A percentile compares a stretch with the other conserved stretches of the same genome.
These are phyloP conservation scores for Schizopygopsis malacanthus DNA, from an alignment of 2,797 vertebrate genomes.

Conservation along the genomic window DNA sequence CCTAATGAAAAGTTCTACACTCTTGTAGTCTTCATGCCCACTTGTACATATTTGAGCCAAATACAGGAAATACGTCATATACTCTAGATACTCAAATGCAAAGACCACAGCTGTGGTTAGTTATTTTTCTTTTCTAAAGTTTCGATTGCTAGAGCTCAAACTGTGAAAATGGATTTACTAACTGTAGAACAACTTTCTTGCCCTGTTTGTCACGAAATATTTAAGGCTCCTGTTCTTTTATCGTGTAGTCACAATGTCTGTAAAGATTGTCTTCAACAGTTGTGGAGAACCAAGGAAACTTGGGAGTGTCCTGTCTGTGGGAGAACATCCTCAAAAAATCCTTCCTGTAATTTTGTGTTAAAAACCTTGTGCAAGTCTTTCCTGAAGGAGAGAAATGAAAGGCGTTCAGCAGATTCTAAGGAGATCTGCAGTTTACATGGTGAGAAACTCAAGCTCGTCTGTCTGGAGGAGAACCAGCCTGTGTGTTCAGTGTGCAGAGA, in stretches of 20 bases:
- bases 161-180: background rate
- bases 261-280: background rate
- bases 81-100: background rate
- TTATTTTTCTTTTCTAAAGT: background rate
- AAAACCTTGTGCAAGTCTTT: background rate
- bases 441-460: background rate
- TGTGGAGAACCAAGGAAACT: background rate
- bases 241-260: background rate
- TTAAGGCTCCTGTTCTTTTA: background rate
- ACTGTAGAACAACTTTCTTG: background rate
- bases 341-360: background rate
- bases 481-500: background rate
- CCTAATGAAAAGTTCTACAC: background rate
- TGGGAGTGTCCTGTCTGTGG: background rate
- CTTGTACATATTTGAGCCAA: background rate
- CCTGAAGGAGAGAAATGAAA: background rate
- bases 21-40: background rate
- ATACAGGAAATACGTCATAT: background rate
- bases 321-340: background rate
- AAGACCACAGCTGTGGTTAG: background rate
- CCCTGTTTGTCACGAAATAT: background rate
- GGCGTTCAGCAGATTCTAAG: background rate
- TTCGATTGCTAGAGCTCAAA: background rate
- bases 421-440: background rate
- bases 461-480: background rate